phyloP scores from a whole-genome alignment of 2,797 vertebrate species.

The Platalea minor region DNA sequence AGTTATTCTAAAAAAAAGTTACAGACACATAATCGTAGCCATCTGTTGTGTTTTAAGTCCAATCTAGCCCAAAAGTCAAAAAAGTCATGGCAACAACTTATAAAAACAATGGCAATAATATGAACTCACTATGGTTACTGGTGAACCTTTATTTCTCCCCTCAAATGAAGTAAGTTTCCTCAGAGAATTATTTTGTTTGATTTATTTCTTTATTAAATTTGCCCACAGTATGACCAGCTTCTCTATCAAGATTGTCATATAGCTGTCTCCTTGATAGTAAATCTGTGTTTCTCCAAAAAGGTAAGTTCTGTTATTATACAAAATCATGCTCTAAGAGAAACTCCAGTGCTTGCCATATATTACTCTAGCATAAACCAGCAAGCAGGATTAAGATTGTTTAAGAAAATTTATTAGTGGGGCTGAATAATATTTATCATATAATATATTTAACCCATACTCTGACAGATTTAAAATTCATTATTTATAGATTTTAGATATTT shows the following conservation, averaged over 20 bases:
- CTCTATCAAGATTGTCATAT: slow-evolving; percentile 65
- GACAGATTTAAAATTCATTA: neutral
- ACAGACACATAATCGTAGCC: slow-evolving; percentile 76
- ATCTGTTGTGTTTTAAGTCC: slow-evolving; percentile 78
- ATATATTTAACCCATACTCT: slow-evolving; percentile 13
- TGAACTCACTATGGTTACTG: slow-evolving; percentile 80
- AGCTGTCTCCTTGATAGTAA: slow-evolving; percentile 57
- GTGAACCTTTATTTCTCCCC: slow-evolving; percentile 73
- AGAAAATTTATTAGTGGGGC: slow-evolving; percentile 17
- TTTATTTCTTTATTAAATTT: slow-evolving; percentile 76
- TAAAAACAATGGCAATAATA: slow-evolving; percentile 79
- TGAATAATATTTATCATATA: slow-evolving; percentile 37
- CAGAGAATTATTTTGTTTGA: slow-evolving; percentile 74
- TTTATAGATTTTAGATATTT: slow-evolving; percentile 13
- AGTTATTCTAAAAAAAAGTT: slow-evolving; percentile 70
- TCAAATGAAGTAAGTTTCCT: slow-evolving; percentile 77
- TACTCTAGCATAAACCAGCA: slow-evolving; percentile 19
- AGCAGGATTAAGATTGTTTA: slow-evolving; percentile 37
- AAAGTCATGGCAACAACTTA: slow-evolving; percentile 79
- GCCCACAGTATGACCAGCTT: slow-evolving; percentile 67
- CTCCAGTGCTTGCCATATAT: neutral
- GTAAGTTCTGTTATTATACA: slow-evolving; percentile 21
- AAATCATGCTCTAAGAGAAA: slow-evolving; percentile 19
- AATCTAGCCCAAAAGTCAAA: slow-evolving; percentile 73
- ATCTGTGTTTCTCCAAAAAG: slow-evolving; percentile 24